Base-by-base conservation (phyloP, 2,797 vertebrate genomes). In the Enteromius anoplus region DNA sequence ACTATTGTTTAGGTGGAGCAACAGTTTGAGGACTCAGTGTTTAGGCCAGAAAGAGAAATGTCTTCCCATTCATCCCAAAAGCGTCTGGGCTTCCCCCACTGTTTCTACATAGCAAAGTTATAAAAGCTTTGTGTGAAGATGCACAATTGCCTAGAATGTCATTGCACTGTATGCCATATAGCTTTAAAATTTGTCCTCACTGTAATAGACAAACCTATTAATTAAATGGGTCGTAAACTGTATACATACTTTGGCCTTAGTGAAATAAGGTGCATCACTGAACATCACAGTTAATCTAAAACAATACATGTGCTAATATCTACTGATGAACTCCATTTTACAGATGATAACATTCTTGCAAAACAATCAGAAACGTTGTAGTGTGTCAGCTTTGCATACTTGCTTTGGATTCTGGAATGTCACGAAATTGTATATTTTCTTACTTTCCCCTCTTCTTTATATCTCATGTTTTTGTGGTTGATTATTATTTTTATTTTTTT, bases 371-470 rank as follows among this genome's bases (percentile, higher is more conserved):
- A 19, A 34, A 17, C 9, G 62, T 19, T 65, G 29, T 64, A 64
- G 60, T 32, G 62, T 32, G 15, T 19, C 26, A 3, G 15, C 14
- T 64, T 9, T 32, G 15, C 15, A 32, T 19, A 4, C 47, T 47
- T 79, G 10, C 49, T 23, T 45, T 80, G 21, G 4, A 73, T 62
- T n/a, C 26, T 15, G 19, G 32, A 32, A 55, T 68, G 64, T 79
- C 6, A 34, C 11, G 17, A 49, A 51, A 65, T 62, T 19, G 40
- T 21, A 29, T 53, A 45, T 26, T 26, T 26, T 26, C 26, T 65
- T 73, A 34, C 60, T 55, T 15, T 55, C 62, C 9, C 17, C 32
- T 21, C 2, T 68, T 23, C 3, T 53, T 69, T 58, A 21, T 29
- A 23, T 2, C 0, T 23, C 34, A 66, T 76, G 62, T 29, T 26